These are phyloP conservation scores for Littorina saxatilis DNA, from an alignment of 1,140 invertebrate genomes.

Conservation along the genomic window DNA sequence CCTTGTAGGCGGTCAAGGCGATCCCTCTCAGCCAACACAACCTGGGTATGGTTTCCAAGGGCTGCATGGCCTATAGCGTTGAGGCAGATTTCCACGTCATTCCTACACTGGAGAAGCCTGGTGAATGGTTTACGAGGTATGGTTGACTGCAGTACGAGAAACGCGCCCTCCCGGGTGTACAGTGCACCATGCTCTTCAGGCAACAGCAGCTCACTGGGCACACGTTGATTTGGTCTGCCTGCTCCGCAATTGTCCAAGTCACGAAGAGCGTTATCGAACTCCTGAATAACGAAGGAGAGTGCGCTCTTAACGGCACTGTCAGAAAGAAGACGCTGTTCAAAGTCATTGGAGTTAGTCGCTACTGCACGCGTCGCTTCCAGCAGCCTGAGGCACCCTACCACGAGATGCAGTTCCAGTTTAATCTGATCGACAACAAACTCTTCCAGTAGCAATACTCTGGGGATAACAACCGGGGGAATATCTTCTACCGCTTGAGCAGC, in stretches of 20 bases:
- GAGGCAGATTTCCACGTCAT: constrained; percentile 12
- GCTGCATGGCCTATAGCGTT: background rate
- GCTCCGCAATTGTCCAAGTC: background rate
- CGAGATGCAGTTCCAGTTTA: background rate
- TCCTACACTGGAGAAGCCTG: constrained; percentile 7
- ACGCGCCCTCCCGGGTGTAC: constrained; percentile 25
- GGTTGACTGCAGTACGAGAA: constrained; percentile 1
- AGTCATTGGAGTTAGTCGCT: background rate
- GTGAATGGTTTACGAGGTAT: constrained; percentile 16
- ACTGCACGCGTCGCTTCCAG: constrained; percentile 25
- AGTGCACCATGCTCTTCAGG: constrained; percentile 15
- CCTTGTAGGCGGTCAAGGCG: background rate
- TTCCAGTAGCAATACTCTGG: constrained; percentile 11
- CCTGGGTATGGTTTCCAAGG: constrained; percentile 10
- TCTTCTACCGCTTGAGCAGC: too few relatives aligned
- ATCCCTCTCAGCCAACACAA: background rate
- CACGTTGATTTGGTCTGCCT: constrained; percentile 27
- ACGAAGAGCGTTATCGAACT: constrained; percentile 1
- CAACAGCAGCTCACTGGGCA: constrained; percentile 28
- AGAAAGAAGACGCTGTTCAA: too few relatives aligned
- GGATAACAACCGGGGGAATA: too few relatives aligned
- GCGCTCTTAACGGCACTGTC: background rate
- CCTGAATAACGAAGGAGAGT: constrained; percentile 19
- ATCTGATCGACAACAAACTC: constrained; percentile 21
- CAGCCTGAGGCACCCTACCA: constrained; percentile 4